A percentile compares a stretch with the other conserved stretches of the same genome.
phyloP scores from a whole-genome alignment of 2,113 vertebrate species.

The Pholis gunnellus region DNA sequence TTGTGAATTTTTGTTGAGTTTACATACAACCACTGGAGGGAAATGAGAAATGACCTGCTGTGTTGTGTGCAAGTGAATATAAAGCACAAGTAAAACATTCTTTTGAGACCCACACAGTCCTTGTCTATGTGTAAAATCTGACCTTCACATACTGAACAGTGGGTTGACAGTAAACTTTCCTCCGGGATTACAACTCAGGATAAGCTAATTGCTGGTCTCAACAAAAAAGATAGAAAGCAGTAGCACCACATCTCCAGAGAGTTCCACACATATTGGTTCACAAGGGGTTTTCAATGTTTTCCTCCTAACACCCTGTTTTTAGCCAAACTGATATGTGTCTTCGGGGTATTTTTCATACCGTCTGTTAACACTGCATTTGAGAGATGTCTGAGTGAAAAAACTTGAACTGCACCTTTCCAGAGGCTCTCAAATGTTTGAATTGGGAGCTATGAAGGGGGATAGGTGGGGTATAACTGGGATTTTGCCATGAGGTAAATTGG shows the following conservation, averaged over 20 bases:
- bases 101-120: neutral
- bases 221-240: conserved; percentile 30
- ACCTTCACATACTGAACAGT: conserved; percentile 6
- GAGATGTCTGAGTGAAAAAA: conserved; percentile 73
- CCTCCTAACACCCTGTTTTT: conserved; percentile 72
- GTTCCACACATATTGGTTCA: conserved; percentile 64
- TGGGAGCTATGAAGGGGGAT: conserved; percentile 71
- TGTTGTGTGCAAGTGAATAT: conserved; percentile 12
- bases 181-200: conserved; percentile 29
- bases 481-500: conserved; percentile 79
- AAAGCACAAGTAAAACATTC: conserved; percentile 12
- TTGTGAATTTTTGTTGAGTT: neutral
- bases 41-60: conserved; percentile 18
- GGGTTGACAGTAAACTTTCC: conserved; percentile 43
- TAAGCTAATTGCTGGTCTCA: conserved; percentile 44
- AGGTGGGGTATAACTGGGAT: conserved; percentile 74
- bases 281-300: conserved; percentile 64
- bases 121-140: conserved; percentile 11
- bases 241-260: conserved; percentile 45
- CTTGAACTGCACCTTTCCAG: conserved; percentile 78
- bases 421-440: conserved; percentile 76
- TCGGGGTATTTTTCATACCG: conserved; percentile 71
- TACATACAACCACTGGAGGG: neutral
- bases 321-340: conserved; percentile 76
- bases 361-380: conserved; percentile 74